Percentiles rank a stretch among this genome's conserved stretches.
phyloP scores from a whole-genome alignment of 2,797 vertebrate genomes.

The Dryobates pubescens region DNA sequence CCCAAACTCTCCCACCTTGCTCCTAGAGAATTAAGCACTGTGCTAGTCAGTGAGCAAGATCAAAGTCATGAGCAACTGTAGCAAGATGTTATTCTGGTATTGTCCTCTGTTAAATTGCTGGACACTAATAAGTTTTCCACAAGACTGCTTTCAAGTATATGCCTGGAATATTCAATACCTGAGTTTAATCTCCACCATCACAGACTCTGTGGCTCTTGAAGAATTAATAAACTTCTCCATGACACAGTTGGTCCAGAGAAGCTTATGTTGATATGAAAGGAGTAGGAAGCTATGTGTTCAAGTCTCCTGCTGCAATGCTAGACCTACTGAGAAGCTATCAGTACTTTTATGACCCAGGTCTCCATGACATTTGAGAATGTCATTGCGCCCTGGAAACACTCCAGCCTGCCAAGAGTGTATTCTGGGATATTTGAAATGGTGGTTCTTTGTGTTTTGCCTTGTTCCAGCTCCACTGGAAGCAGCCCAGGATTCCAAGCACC shows the following conservation, averaged over 20 bases:
- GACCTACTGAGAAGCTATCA: not conserved
- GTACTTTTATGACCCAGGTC: not conserved
- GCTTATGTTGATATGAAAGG: not conserved
- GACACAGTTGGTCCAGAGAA: not conserved
- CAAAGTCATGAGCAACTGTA: not conserved
- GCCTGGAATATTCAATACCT: not conserved
- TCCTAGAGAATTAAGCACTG: not conserved
- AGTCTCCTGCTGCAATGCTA: not conserved
- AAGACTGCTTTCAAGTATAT: not conserved
- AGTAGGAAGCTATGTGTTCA: not conserved
- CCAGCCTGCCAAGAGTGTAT: not conserved
- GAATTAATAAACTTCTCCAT: not conserved
- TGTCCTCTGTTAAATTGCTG: not conserved
- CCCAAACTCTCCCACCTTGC: not conserved
- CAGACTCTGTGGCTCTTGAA: not conserved
- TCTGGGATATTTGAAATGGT: not conserved
- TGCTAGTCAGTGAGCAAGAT: not conserved
- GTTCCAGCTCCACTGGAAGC: not conserved
- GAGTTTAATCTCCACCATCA: not conserved
- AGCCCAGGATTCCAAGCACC: not conserved
- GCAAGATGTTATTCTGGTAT: not conserved
- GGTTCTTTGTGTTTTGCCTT: not conserved
- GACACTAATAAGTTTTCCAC: not conserved
- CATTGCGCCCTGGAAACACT: not conserved
- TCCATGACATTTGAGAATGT: not conserved